phyloP scores from a whole-genome alignment of 1,140 invertebrate species.

The Frieseomelitta varia region DNA sequence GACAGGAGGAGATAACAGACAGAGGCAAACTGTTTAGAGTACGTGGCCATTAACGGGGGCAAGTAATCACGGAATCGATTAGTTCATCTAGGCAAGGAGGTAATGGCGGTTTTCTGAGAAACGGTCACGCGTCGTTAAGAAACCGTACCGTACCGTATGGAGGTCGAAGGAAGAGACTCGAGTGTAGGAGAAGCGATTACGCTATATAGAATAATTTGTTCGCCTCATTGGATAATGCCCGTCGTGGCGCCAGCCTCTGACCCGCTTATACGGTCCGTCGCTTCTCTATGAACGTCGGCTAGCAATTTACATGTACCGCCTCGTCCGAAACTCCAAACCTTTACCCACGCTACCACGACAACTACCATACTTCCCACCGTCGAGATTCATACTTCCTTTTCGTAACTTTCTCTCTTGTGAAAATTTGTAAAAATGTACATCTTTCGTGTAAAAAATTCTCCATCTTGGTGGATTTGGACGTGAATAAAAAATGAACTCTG shows the following conservation, averaged over 20 bases:
- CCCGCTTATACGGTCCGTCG: conserved; percentile 52
- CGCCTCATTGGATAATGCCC: conserved; percentile 70
- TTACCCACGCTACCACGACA: background rate
- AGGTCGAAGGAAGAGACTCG: conserved; percentile 45
- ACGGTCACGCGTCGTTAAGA: conserved; percentile 46
- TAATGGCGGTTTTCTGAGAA: conserved; percentile 55
- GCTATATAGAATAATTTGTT: conserved; percentile 70
- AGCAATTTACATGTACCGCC: conserved; percentile 41
- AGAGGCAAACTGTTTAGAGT: background rate
- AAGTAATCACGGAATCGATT: conserved; percentile 14
- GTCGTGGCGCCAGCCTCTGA: conserved; percentile 68
- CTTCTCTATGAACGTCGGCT: conserved; percentile 38
- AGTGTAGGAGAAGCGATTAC: conserved; percentile 68
- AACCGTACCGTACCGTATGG: conserved; percentile 41
- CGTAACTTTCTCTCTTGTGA: too few relatives aligned
- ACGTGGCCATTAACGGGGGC: background rate
- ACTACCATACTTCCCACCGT: too few relatives aligned
- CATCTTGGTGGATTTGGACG: too few relatives aligned
- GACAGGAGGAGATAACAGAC: too few relatives aligned
- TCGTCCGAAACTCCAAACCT: conserved; percentile 24
- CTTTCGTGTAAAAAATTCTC: too few relatives aligned
- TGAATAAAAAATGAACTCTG: too few relatives aligned
- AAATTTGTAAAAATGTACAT: too few relatives aligned
- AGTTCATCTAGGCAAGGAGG: conserved; percentile 16
- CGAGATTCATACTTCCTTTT: too few relatives aligned